phyloP scores from a whole-genome alignment of 2,888 invertebrate genomes.

The Tipula confusa region DNA sequence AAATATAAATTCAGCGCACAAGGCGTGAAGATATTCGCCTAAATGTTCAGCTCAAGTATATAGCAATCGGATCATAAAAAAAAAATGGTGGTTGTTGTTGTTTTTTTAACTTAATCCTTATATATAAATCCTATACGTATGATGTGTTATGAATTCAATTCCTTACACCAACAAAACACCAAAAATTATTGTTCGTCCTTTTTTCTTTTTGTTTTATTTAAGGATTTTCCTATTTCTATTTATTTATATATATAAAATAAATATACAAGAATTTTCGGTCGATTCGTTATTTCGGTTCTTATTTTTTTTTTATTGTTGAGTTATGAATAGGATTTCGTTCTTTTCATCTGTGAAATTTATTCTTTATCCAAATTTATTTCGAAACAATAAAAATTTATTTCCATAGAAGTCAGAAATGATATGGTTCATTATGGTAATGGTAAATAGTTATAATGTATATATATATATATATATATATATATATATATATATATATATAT shows the following conservation, averaged over 20 bases:
- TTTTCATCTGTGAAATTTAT: background rate
- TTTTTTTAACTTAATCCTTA: background rate
- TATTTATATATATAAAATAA: background rate
- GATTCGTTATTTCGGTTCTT: background rate
- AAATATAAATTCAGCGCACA: background rate
- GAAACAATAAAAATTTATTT: conserved; percentile 17
- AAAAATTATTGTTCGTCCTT: background rate
- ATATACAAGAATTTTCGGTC: conserved; percentile 25
- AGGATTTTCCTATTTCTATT: conserved; percentile 21
- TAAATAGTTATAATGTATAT: background rate
- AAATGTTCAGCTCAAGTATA: background rate
- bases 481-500: background rate
- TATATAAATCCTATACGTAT: background rate
- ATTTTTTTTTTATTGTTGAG: background rate
- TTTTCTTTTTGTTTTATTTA: background rate
- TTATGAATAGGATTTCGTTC: conserved; percentile 3
- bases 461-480: background rate
- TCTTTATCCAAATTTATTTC: conserved; percentile 12
- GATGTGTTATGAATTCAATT: conserved; percentile 25
- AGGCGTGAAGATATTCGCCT: background rate
- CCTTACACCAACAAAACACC: background rate
- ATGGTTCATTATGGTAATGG: conserved; percentile 12
- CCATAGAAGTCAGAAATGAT: conserved; percentile 25
- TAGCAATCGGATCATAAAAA: too few species aligned
- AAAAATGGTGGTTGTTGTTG: too few species aligned